Evolutionary conservation across 2,797 vertebrate species (phyloP), one percentile per base, ranked within the genome.

Genomic region (Pipistrellus nathusii): DNA sequence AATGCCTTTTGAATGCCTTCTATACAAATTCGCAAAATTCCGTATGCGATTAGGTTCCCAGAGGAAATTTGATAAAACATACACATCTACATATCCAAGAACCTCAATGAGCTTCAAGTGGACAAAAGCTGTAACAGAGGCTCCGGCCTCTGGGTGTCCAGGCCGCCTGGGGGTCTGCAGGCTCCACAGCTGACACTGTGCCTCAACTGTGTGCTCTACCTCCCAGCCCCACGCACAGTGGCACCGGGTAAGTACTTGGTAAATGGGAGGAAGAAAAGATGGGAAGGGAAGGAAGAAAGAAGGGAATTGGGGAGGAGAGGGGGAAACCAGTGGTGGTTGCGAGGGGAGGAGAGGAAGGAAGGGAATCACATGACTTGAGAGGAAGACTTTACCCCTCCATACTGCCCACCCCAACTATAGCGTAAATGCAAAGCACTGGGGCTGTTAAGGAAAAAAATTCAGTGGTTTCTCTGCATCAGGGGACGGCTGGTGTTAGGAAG

Each of bases 21-120:
- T 85, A 59, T 11, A 66, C 38, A 93, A 77, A 85, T 82, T 88
- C 53, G 85, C 15, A 76, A 76, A 88, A 69, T 30, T 77, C 21
- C 23, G 32, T 8, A 77, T 48, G 13, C 20, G n/a, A 59, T 82
- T 77, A 91, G 51, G 46, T 77, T 88, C 82, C 68, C 62, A 77
- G 68, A 57, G 27, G 38, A 90, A 75, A 73, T 53, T 25, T 77
- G 12, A 69, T 23, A 64, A 71, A 82, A 76, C 25, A 88, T 71
- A 69, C 35, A 55, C 84, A 80, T 53, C 64, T 78, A 32, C 57
- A 68, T 25, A 88, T 75, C 38, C 41, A 78, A 66, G 44, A 82
- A 77, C 25, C 15, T 69, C 15, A 18, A 1, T 32, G 25, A 82
- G 44, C 59, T 64, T n/a, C 27, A 57, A 21, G 30, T 4, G 32